Base-by-base conservation (phyloP, 2,888 invertebrate genomes). In the Caenorhabditis imperialis region DNA sequence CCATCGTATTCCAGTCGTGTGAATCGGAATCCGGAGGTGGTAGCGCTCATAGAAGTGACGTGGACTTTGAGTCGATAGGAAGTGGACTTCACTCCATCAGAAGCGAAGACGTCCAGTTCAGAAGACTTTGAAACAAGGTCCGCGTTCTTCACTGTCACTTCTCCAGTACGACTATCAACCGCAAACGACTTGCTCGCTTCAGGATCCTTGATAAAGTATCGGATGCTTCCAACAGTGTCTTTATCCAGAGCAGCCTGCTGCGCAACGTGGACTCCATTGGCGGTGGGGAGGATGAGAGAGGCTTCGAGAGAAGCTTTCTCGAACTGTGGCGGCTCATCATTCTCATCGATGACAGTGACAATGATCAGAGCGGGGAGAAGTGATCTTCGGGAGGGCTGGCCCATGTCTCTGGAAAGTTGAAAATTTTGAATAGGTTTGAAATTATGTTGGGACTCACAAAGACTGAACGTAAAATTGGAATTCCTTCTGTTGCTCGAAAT, bases 361-460 rank as follows among this genome's bases (percentile, higher is more conserved):
- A 93, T 93, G 0, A 98, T 94, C 73, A 91, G 91, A 0, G 96
- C 95, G 12, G 92, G 92, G 61, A 92, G 92, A 83, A 92, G 92
- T 0, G 94, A 93, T 22, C 93, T 92, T 23, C 94, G 90, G 55
- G 92, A 92, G 2, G 96, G 96, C 77, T 92, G 92, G 0, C 95
- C 96, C 88, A 85, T 77, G 60, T 84, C 83, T 23, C 79, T 80
- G 74, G 38, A 77, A 65, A 14, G 22, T 12, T 38, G 38, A 38
- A 18, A 30, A 16, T n/a, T 8, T 16, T 50, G 10, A 18, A 33
- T 50, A 16, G 18, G 2, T n/a, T 14, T n/a, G 0, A 25, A 50
- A 16, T 22, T 22, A n/a, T n/a, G 2, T 48, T 22, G 16, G 3
- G 45, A 63, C 72, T 63, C 35, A 72, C 72, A 58, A 61, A 16